Evolutionary conservation across 2,888 invertebrate species (phyloP).

Genomic region (Rhimphoctona megacephalus): DNA sequence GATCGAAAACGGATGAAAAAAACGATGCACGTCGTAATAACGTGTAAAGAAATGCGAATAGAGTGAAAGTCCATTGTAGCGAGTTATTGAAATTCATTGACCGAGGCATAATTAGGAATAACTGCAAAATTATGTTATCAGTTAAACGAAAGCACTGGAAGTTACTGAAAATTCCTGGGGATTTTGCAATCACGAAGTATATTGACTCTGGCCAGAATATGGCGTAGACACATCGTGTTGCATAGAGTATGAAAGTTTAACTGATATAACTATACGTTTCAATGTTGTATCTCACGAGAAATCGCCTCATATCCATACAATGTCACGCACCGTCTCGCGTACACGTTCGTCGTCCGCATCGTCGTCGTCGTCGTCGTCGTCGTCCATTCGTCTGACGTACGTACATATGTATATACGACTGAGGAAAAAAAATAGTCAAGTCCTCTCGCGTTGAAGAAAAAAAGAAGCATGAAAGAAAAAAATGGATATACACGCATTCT

Average conservation of each 20-base stretch:
- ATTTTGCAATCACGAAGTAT: slow-evolving; percentile 8
- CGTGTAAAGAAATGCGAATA: background rate
- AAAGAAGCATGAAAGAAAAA: slow-evolving; percentile 1
- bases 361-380: slow-evolving; percentile 55
- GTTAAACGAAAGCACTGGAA: background rate
- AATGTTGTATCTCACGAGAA: slow-evolving; percentile 74
- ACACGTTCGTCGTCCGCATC: slow-evolving; percentile 67
- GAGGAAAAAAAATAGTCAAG: background rate
- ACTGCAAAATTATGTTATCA: background rate
- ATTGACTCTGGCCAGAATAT: slow-evolving; percentile 44
- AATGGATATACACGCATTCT: slow-evolving; percentile 19
- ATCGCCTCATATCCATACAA: slow-evolving; percentile 84
- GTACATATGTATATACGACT: slow-evolving; percentile 19
- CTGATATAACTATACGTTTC: slow-evolving; percentile 22
- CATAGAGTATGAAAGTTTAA: background rate
- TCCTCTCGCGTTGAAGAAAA: background rate
- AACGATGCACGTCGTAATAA: background rate
- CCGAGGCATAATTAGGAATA: background rate
- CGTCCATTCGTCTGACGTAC: slow-evolving; percentile 33
- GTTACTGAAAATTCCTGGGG: background rate
- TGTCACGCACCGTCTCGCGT: slow-evolving; percentile 80
- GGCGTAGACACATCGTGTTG: slow-evolving; percentile 26
- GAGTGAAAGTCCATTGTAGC: background rate
- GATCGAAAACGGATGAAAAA: background rate
- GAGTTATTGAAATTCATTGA: background rate